Evolutionary conservation across 2,888 invertebrate genomes (phyloP).

Genomic region (Papilio gigon): DNA sequence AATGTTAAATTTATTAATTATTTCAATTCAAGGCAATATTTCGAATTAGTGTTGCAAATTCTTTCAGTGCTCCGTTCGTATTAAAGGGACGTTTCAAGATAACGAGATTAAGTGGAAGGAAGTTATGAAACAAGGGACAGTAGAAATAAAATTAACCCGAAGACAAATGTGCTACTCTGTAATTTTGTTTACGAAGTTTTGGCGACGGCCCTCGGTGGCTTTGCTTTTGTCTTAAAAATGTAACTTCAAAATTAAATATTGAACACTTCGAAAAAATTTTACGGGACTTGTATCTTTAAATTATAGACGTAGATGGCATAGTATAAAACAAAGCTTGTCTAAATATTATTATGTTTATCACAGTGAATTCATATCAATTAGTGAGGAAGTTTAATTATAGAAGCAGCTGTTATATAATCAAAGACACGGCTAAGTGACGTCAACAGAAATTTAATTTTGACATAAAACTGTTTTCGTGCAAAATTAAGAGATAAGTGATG

Average conservation of each 20-base stretch:
- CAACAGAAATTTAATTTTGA: background rate
- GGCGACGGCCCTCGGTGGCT: constrained; percentile 47
- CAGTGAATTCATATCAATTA: background rate
- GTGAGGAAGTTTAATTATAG: background rate
- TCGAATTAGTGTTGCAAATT: constrained; percentile 39
- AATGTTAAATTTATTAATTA: constrained; percentile 14
- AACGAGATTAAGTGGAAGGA: constrained; percentile 52
- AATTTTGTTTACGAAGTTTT: constrained; percentile 61
- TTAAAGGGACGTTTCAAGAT: constrained; percentile 40
- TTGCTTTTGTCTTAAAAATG: constrained; percentile 38
- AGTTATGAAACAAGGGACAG: constrained; percentile 55
- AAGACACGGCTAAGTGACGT: background rate
- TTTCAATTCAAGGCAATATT: constrained; percentile 43
- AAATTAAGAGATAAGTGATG: background rate
- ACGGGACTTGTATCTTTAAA: background rate
- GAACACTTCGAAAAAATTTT: constrained; percentile 18
- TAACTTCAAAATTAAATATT: constrained; percentile 36
- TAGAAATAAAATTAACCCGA: constrained; percentile 53
- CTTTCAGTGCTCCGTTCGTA: constrained; percentile 40
- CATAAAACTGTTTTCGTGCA: background rate
- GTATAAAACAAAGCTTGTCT: background rate
- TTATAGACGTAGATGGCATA: background rate
- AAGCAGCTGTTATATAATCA: background rate
- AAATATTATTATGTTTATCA: background rate
- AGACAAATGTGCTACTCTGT: constrained; percentile 55